Evolutionary conservation across 2,113 vertebrate species (phyloP), one percentile per base, ranked within the genome.

Genomic region (Odocoileus virginianus): DNA sequence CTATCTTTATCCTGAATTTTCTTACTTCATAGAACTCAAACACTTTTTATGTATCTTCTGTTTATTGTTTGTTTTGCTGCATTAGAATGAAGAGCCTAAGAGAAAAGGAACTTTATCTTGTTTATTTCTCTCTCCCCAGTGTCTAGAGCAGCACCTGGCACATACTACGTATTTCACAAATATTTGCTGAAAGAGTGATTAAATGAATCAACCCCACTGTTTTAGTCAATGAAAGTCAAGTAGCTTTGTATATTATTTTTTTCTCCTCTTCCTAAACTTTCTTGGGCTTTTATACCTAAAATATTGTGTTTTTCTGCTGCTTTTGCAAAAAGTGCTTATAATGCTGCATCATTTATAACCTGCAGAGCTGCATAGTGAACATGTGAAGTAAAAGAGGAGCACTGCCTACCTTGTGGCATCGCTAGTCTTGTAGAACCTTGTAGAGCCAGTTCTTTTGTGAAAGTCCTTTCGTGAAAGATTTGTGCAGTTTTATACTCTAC

Each of bases 301-400:
- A 54, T 47, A 45, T 61, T 85, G 25, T 43, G 47, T 86, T 90
- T 74, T 86, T 92, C 27, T 82, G 50, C 60, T 60, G 96, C 58
- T 97, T 97, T 88, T 88, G n/a, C 45, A 57, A 67, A 88, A 97
- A 92, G 13, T 71, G 28, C 85, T 87, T 87, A 91, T 47, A 45
- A 10, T 43, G 54, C 52, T 78, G 50, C 7, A 64, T 82, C 33
- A 78, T 89, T 83, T 86, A 78, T 30, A 87, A 8, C 88, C 50
- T 27, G 33, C 45, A 95, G 71, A 67, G 23, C 43, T 79, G 7
- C 28, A 21, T 60, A 74, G 74, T 85, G 47, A 67, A 55, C 60
- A 58, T 36, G 19, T 17, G 14, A 97, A 58, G 36, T 74, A 11
- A 67, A 79, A 92, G 91, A 76, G 33, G 52, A 92, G 78, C 11